phyloP scores from a whole-genome alignment of 2,888 invertebrate species.

The Amblyjoppa fuscipennis region DNA sequence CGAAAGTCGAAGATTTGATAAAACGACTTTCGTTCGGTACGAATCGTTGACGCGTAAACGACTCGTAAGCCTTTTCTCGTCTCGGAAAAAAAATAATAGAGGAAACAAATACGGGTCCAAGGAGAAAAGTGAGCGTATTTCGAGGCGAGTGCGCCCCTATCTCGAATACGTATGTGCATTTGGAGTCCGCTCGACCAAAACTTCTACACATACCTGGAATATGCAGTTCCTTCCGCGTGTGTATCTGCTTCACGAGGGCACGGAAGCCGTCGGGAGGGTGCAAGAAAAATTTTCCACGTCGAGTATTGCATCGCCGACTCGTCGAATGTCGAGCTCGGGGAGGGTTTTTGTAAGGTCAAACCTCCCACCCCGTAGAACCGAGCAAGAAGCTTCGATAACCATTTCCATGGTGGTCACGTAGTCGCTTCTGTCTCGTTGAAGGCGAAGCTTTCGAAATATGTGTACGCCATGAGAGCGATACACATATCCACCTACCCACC shows the following conservation, averaged over 20 bases:
- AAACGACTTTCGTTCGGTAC: background rate
- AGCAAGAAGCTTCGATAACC: slow-evolving; percentile 61
- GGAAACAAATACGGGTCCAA: slow-evolving; percentile 43
- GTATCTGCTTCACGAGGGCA: background rate
- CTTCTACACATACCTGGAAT: background rate
- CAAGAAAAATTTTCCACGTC: slow-evolving; percentile 56
- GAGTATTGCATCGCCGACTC: slow-evolving; percentile 48
- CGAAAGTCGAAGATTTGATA: background rate
- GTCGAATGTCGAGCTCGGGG: slow-evolving; percentile 37
- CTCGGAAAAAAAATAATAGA: slow-evolving; percentile 66
- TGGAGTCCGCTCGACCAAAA: slow-evolving; percentile 29
- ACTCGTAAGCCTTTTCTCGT: slow-evolving; percentile 74
- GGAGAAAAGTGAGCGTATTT: slow-evolving; percentile 37
- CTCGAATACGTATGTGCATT: slow-evolving; percentile 58
- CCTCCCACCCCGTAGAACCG: slow-evolving; percentile 35
- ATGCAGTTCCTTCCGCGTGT: background rate
- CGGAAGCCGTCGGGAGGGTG: slow-evolving; percentile 25
- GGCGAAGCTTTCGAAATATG: slow-evolving; percentile 63
- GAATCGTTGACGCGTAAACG: slow-evolving; percentile 69
- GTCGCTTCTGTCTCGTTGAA: slow-evolving; percentile 61
- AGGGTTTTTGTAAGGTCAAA: slow-evolving; percentile 59
- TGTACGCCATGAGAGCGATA: slow-evolving; percentile 43
- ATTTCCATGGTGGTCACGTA: slow-evolving; percentile 71
- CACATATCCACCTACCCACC: slow-evolving; percentile 3
- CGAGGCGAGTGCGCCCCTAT: slow-evolving; percentile 34